Conservation (phyloP, 2,888 invertebrate genomes). For the Archips xylosteana region DNA sequence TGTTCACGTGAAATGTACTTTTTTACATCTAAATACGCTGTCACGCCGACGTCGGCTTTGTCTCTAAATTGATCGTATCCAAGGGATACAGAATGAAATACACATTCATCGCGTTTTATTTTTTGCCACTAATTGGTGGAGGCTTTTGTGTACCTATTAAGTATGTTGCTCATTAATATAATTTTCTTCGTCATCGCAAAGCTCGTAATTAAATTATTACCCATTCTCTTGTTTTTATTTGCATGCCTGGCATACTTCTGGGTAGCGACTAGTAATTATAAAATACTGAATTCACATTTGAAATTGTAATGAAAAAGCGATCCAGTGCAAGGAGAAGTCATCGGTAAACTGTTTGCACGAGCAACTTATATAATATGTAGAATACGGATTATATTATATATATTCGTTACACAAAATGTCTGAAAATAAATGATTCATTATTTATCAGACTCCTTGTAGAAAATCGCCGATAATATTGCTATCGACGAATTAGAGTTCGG, state of each 20-base stretch:
- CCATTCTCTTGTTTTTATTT: background rate
- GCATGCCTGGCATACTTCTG: background rate
- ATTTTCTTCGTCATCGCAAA: background rate
- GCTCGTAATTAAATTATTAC: background rate
- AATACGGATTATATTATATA: too few species aligned
- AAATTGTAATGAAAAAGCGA: too few species aligned
- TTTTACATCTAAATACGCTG: slow-evolving; percentile 29
- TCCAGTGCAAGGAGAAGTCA: too few species aligned
- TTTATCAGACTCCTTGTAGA: too few species aligned
- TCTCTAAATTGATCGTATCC: slow-evolving; percentile 23
- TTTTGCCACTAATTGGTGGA: background rate
- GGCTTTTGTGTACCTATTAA: background rate
- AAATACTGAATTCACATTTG: background rate
- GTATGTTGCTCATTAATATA: background rate
- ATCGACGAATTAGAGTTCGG: background rate
- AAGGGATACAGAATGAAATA: slow-evolving; percentile 21
- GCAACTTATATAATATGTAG: too few species aligned
- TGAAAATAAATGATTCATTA: too few species aligned
- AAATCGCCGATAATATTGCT: background rate
- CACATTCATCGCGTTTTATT: slow-evolving; percentile 10
- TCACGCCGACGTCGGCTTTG: slow-evolving; percentile 23
- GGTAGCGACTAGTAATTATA: background rate
- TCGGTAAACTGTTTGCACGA: too few species aligned
- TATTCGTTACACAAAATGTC: too few species aligned
- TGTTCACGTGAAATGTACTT: slow-evolving; percentile 13